phyloP scores from a whole-genome alignment of 1,140 invertebrate genomes.

The Drosophila trapezifrons region DNA sequence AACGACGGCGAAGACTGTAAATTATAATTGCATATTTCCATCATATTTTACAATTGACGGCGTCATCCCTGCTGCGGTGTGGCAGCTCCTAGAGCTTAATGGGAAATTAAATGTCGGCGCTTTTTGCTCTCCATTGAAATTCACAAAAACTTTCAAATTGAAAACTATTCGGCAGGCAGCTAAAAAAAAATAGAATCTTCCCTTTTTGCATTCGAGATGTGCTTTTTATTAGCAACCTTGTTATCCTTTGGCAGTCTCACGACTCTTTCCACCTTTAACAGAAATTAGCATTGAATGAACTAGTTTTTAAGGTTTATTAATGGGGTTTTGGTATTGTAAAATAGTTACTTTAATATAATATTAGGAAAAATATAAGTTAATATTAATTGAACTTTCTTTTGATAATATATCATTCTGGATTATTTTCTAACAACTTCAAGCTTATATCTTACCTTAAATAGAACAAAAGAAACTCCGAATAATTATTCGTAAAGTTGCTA shows the following conservation, averaged over 20 bases:
- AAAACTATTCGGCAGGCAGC: slow-evolving; percentile 43
- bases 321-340: too few species aligned
- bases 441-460: neutral
- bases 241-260: neutral
- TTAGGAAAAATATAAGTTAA: too few species aligned
- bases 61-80: slow-evolving; percentile 50
- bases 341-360: too few species aligned
- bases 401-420: neutral
- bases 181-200: neutral
- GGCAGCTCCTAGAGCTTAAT: slow-evolving; percentile 50
- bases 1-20: slow-evolving; percentile 58
- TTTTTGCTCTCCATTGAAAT: slow-evolving; percentile 61
- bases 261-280: too few species aligned
- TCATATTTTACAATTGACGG: slow-evolving; percentile 81
- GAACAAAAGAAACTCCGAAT: neutral
- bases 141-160: slow-evolving; percentile 57
- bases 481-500: neutral
- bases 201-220: too few species aligned
- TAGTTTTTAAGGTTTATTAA: too few species aligned
- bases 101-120: slow-evolving; percentile 65
- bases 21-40: slow-evolving; percentile 83
- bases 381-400: too few species aligned
- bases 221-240: too few species aligned
- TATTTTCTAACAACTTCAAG: neutral
- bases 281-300: neutral